Base-by-base conservation (phyloP, 2,888 invertebrate species). In the Drosophila monieri region DNA sequence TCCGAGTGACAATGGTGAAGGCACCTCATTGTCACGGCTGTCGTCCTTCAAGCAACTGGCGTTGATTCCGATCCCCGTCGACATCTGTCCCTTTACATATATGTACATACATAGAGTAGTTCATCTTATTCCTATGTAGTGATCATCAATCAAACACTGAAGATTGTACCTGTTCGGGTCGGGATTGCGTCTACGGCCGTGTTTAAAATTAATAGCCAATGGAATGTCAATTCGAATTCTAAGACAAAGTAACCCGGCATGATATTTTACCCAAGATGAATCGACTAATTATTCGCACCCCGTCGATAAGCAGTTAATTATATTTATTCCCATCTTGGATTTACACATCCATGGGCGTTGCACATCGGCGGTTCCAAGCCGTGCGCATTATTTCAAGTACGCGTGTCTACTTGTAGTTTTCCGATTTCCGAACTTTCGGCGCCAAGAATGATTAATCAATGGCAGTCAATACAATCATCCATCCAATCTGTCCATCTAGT, bases 291-390 rank as follows among this genome's bases (percentile, higher is more conserved):
- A 80, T 85, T 85, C 80, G 81, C 83, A 85, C 85, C 81, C 81
- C 81, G 81, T 83, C 81, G 81, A 85, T 81, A 81, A 79, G 80
- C 80, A 81, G 80, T 81, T 81, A 85, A 81, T 81, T 81, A 81
- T 85, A 81, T 80, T 80, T 80, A 78, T 80, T 83, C 78, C 78
- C 83, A 85, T 85, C 76, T 76, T 78, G 69, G 68, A 44, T 35
- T 25, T 4, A 43, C 18, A 48, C 49, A 66, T 73, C 71, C 67
- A 64, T 74, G 70, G 80, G 78, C 74, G 78, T 71, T 73, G 52
- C 67, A 62, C 14, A 23, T 48, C 62, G 71, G 72, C 81, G 80
- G 81, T 83, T 61, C 73, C 53, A 54, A 15, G 39, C 27, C 27
- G 18, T 51, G 15, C 37, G 21, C 35, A 48, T 37, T 56, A 56